Conservation (phyloP, 1,140 invertebrate genomes). For the Panonychus citri region DNA sequence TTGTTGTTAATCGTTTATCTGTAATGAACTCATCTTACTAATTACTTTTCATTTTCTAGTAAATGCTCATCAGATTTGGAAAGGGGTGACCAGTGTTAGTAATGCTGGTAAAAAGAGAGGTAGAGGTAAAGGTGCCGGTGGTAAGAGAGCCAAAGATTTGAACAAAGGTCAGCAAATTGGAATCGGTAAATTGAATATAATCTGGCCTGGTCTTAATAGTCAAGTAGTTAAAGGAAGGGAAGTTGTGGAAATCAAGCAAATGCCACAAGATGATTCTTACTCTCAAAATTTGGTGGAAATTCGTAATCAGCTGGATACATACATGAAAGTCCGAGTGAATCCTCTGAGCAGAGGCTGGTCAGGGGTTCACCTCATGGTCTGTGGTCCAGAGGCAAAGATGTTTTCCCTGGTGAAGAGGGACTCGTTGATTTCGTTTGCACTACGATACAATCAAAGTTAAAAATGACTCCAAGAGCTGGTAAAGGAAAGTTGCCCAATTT, state of each 20-base stretch:
- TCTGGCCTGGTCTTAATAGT: slow-evolving; percentile 75
- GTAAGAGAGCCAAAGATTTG: slow-evolving; percentile 49
- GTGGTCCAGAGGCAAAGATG: slow-evolving; percentile 61
- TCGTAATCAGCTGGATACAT: slow-evolving; percentile 40
- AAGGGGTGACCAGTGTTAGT: slow-evolving; percentile 76
- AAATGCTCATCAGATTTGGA: slow-evolving; percentile 64
- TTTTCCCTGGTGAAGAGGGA: slow-evolving; percentile 43
- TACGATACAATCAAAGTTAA: slow-evolving; percentile 51
- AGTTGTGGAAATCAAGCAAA: slow-evolving; percentile 38
- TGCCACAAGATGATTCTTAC: slow-evolving; percentile 44
- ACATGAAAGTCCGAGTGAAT: slow-evolving; percentile 34
- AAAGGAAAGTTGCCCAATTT: slow-evolving; percentile 45
- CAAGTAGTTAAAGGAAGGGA: slow-evolving; percentile 53
- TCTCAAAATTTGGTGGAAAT: slow-evolving; percentile 42
- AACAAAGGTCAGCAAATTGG: slow-evolving; percentile 77
- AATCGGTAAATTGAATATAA: slow-evolving; percentile 47
- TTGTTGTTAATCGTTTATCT: neutral
- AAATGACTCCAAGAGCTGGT: slow-evolving; percentile 60
- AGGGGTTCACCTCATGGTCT: slow-evolving; percentile 53
- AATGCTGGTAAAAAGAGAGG: slow-evolving; percentile 85
- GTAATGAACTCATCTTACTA: neutral
- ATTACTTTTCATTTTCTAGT: slow-evolving; percentile 28
- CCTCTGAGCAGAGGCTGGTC: slow-evolving; percentile 73
- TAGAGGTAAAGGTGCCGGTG: slow-evolving; percentile 52
- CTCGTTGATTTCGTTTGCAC: slow-evolving; percentile 70